These are phyloP conservation scores for Tangara arthus DNA, from an alignment of 2,797 vertebrate species.

Conservation along the genomic window DNA sequence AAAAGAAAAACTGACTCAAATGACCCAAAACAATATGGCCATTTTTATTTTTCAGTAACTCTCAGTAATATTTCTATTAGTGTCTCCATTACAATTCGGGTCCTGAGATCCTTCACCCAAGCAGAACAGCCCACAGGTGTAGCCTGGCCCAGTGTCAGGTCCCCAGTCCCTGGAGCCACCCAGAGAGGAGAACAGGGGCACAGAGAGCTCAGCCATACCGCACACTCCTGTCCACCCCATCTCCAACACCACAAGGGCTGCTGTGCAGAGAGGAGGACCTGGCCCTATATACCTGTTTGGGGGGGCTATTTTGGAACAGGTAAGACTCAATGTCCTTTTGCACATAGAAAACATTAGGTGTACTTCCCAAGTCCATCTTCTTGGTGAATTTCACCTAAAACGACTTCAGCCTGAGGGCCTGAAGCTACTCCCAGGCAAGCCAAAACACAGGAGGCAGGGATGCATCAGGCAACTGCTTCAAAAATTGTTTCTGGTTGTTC, in stretches of 20 bases:
- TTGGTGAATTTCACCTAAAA: neutral
- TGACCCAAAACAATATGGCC: neutral
- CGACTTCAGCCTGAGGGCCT: neutral
- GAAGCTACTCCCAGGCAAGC: neutral
- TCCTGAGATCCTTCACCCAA: neutral
- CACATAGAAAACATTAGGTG: neutral
- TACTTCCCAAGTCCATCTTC: neutral
- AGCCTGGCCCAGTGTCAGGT: neutral
- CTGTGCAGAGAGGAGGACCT: neutral
- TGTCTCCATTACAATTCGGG: neutral
- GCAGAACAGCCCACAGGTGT: neutral
- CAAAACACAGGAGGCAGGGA: neutral
- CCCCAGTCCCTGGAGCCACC: neutral
- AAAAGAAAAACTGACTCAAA: neutral
- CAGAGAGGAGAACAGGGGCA: neutral
- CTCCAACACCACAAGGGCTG: neutral
- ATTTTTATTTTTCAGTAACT: neutral
- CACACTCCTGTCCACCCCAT: rapidly evolving
- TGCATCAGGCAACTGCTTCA: neutral
- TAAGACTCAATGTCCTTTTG: neutral
- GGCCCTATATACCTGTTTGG: neutral
- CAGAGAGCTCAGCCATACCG: neutral
- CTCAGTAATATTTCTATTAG: neutral
- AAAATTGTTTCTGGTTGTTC: neutral
- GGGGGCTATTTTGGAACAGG: neutral